These are phyloP conservation scores for Asteroscopus sphinx DNA, from an alignment of 2,888 invertebrate genomes.

Conservation along the genomic window DNA sequence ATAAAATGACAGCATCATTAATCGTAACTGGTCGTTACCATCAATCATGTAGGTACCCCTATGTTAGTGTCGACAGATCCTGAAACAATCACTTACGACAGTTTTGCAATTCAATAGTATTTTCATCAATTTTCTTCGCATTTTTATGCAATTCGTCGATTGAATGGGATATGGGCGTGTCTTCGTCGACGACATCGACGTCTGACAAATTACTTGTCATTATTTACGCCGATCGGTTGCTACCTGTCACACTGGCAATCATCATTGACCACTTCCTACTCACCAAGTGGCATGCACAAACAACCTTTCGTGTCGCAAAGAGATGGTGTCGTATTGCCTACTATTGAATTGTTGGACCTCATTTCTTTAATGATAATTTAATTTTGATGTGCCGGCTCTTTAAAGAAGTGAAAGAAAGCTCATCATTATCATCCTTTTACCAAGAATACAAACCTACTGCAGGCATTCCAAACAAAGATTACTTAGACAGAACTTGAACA, in stretches of 20 bases:
- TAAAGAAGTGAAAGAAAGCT: background rate
- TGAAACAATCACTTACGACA: slow-evolving; percentile 41
- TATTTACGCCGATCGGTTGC: slow-evolving; percentile 73
- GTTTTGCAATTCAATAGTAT: slow-evolving; percentile 19
- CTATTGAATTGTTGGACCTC: slow-evolving; percentile 19
- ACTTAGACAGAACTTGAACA: no score
- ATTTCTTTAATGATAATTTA: slow-evolving; percentile 25
- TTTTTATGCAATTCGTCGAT: slow-evolving; percentile 51
- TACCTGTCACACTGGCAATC: slow-evolving; percentile 67
- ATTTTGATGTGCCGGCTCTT: slow-evolving; percentile 6
- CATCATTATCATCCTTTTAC: no score
- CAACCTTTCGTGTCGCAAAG: slow-evolving; percentile 75
- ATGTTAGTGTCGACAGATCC: slow-evolving; percentile 48
- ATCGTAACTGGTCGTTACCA: slow-evolving; percentile 39
- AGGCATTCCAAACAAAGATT: no score
- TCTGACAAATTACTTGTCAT: slow-evolving; percentile 74
- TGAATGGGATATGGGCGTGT: slow-evolving; percentile 42
- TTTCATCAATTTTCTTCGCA: background rate
- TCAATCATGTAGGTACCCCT: slow-evolving; percentile 41
- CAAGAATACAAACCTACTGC: no score
- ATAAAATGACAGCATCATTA: slow-evolving; percentile 42
- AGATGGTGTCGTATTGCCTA: slow-evolving; percentile 57
- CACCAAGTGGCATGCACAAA: slow-evolving; percentile 68
- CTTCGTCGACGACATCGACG: slow-evolving; percentile 21
- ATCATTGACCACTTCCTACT: slow-evolving; percentile 80